Percentiles rank a stretch among this genome's conserved stretches.
These are phyloP conservation scores for Rugalucina vietnamica DNA, from an alignment of 2,888 invertebrate genomes.

Conservation along the genomic window DNA sequence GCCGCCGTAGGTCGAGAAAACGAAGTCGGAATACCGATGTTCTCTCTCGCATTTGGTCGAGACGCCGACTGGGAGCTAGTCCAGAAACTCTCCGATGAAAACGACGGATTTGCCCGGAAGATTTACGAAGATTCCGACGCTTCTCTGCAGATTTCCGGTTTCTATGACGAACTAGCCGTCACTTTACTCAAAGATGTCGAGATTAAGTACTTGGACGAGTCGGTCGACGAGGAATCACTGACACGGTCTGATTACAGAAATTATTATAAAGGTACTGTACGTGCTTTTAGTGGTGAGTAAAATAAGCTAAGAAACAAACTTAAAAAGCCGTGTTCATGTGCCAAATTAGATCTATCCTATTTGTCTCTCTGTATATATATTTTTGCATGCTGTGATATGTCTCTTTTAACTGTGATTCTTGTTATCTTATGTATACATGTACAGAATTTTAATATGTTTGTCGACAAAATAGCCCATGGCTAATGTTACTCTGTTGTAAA, in stretches of 20 bases:
- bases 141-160: slow-evolving; percentile 88
- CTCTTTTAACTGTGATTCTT: too few species aligned
- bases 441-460: too few species aligned
- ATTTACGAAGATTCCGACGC: slow-evolving; percentile 91
- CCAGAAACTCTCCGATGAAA: slow-evolving; percentile 85
- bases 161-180: slow-evolving; percentile 87
- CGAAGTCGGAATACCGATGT: slow-evolving; percentile 61
- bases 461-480: too few species aligned
- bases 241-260: slow-evolving; percentile 58
- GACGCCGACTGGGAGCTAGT: slow-evolving; percentile 70
- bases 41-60: slow-evolving; percentile 70
- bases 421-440: too few species aligned
- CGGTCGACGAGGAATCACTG: slow-evolving; percentile 65
- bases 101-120: slow-evolving; percentile 89
- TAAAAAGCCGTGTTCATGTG: too few species aligned
- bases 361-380: too few species aligned
- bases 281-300: too few species aligned
- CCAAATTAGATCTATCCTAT: too few species aligned
- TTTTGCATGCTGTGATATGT: too few species aligned
- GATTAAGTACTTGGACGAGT: slow-evolving; percentile 86
- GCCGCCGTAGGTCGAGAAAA: slow-evolving; percentile 67
- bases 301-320: too few species aligned
- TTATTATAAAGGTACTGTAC: slow-evolving; percentile 64
- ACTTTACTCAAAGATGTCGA: slow-evolving; percentile 89
- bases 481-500: too few species aligned